Evolutionary conservation across 2,888 invertebrate species (phyloP), one percentile per base, ranked within the genome.

Genomic region (Baronia brevicornis): DNA sequence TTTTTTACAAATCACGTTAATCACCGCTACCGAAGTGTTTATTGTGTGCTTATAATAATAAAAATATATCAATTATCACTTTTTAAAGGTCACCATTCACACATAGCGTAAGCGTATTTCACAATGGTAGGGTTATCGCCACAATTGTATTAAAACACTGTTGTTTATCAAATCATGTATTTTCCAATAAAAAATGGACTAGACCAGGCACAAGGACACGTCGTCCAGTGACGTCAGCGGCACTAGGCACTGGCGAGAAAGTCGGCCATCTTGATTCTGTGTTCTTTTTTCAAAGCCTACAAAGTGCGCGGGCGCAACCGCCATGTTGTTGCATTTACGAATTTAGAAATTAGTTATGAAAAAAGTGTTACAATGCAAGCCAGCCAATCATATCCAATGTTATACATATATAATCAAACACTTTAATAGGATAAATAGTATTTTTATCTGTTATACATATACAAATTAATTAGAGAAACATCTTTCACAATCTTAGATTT

Each of bases 201-300:
- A 77, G 73, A 57, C 48, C 67, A 56, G 46, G 51, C 46, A 58
- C 72, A 73, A 75, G 78, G 79, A 73, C 78, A 80, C 78, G 74
- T 75, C 73, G 70, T 67, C 60, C 68, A 46, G 71, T 84, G 84
- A 84, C 82, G 84, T 84, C 82, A 84, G 73, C 60, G 54, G 47
- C 61, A 60, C 71, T 80, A 82, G 77, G 68, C 62, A 80, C 80
- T 82, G 79, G 49, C 72, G 74, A 69, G 78, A 77, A 78, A 78
- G 75, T 71, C 82, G 52, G 84, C 84, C 84, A 84, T 84, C 66
- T 84, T 82, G 78, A 50, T 62, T 62, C 50, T 69, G 62, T 75
- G 62, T 60, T 74, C 72, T 74, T 82, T 82, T 73, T 75, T 80
- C 68, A 62, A 80, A 80, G 70, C 80, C 78, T 75, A 78, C 65